A percentile compares a stretch with the other conserved stretches of the same genome.
These are phyloP conservation scores for Psittacula cyanocephala DNA, from an alignment of 2,113 vertebrate species.

Conservation along the genomic window DNA sequence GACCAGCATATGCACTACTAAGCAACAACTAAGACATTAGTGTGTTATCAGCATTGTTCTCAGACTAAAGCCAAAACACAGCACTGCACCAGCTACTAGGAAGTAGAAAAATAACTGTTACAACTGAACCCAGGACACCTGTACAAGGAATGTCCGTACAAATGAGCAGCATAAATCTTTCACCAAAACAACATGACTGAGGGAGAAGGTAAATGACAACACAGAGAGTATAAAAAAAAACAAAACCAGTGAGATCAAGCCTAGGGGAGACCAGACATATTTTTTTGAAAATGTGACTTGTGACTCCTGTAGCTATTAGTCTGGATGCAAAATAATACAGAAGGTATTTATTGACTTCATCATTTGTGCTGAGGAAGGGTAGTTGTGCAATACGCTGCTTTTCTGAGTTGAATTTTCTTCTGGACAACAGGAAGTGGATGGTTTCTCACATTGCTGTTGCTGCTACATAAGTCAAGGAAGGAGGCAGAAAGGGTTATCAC, in stretches of 20 bases:
- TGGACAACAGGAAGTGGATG: rapidly evolving
- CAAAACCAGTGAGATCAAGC: neutral
- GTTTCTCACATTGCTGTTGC: neutral
- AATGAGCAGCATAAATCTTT: neutral
- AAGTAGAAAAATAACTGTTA: neutral
- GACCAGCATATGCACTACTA: neutral
- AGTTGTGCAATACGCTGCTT: neutral
- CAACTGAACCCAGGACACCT: neutral
- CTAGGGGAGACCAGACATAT: rapidly evolving
- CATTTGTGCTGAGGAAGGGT: neutral
- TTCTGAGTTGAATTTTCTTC: neutral
- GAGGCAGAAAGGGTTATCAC: rapidly evolving
- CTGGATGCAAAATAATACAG: neutral
- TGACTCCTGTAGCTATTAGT: neutral
- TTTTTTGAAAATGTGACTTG: neutral
- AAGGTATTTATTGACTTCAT: neutral
- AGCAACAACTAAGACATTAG: neutral
- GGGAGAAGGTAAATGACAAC: neutral
- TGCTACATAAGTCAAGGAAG: neutral
- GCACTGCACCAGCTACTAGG: neutral
- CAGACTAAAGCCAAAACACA: neutral
- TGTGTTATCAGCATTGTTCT: neutral
- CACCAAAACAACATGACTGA: neutral
- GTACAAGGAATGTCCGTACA: neutral
- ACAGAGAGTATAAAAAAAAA: neutral